Conservation (phyloP, 1,140 invertebrate genomes). For the Penaeus chinensis region DNA sequence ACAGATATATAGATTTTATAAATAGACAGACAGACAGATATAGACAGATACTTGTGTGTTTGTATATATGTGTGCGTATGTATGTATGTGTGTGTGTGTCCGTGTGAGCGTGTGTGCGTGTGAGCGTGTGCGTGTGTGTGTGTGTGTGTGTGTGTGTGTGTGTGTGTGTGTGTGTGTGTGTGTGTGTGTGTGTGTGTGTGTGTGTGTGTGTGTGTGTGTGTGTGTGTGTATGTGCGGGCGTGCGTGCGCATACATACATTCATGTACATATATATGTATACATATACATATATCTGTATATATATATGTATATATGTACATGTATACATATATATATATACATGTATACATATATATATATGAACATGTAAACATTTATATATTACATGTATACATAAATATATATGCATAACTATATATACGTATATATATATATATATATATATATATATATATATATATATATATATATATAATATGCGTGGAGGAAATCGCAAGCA, state of each 20-base stretch:
- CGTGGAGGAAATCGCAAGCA: no score
- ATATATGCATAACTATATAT: not conserved
- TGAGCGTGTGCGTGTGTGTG: not conserved
- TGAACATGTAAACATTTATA: not conserved
- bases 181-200: not conserved
- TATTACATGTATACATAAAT: not conserved
- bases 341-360: not conserved
- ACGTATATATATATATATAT: conserved; percentile 1
- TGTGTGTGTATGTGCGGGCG: not conserved
- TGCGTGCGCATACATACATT: not conserved
- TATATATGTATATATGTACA: conserved; percentile 21
- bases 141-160: not conserved
- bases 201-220: not conserved
- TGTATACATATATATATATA: conserved; percentile 4
- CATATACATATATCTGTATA: conserved; percentile 18
- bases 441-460: conserved; percentile 26
- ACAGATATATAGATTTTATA: conserved; percentile 11
- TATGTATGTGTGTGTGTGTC: not conserved
- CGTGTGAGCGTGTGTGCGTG: not conserved
- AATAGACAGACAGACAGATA: not conserved
- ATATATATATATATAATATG: conserved; percentile 9
- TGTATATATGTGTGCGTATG: conserved; percentile 10
- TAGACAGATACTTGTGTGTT: conserved; percentile 7
- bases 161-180: not conserved
- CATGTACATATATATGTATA: not conserved